These are phyloP conservation scores for Halictus ligatus DNA, from an alignment of 2,888 invertebrate genomes.

Conservation along the genomic window DNA sequence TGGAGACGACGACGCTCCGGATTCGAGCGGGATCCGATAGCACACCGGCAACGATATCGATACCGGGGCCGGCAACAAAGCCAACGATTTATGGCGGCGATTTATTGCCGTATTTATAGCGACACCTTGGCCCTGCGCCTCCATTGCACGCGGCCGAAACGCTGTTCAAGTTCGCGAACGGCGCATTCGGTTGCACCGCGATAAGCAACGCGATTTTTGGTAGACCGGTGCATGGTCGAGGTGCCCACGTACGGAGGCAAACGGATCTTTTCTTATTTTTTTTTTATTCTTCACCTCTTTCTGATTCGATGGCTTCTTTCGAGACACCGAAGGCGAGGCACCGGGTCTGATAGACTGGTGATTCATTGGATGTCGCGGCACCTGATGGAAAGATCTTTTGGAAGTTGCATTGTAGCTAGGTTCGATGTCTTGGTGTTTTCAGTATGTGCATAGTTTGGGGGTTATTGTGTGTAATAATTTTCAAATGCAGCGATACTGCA, in stretches of 20 bases:
- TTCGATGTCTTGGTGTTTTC: too few species aligned
- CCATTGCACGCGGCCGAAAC: constrained; percentile 1
- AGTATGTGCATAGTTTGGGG: too few species aligned
- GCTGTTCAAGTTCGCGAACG: constrained; percentile 51
- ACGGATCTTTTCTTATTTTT: not conserved
- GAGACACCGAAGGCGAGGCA: not conserved
- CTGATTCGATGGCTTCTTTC: not conserved
- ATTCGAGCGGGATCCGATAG: constrained; percentile 68
- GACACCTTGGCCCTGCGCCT: constrained; percentile 40
- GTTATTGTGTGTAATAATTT: too few species aligned
- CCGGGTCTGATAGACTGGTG: not conserved
- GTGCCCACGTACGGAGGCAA: not conserved
- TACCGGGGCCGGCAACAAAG: constrained; percentile 69
- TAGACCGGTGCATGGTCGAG: not conserved
- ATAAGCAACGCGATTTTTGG: constrained; percentile 61
- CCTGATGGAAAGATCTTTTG: not conserved
- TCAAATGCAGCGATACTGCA: too few species aligned
- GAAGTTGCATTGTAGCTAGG: not conserved
- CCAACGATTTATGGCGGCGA: constrained; percentile 71
- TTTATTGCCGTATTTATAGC: constrained; percentile 72
- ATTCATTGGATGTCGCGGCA: not conserved
- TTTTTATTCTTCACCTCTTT: not conserved
- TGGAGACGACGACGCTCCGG: constrained; percentile 43
- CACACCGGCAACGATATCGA: constrained; percentile 69
- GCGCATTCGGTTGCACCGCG: constrained; percentile 55